Conservation (phyloP, 2,797 vertebrate genomes). For the Rousettus madagascariensis region DNA sequence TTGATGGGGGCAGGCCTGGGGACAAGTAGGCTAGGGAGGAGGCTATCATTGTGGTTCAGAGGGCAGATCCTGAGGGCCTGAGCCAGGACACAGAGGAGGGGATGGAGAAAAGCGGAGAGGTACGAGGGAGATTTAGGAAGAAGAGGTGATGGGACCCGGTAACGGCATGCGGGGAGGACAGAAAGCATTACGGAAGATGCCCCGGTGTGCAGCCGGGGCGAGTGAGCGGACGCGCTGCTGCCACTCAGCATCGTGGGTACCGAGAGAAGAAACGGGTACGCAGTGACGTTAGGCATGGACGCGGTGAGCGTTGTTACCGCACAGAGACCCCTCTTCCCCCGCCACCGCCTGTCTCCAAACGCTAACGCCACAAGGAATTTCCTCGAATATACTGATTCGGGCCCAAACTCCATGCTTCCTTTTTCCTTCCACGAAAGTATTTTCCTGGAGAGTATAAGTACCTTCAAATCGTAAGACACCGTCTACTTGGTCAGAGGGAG, state of each 20-base stretch:
- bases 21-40: background rate
- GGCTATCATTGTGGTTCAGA: no score
- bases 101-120: background rate
- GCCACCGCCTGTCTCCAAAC: background rate
- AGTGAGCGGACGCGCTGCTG: background rate
- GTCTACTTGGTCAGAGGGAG: background rate
- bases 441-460: background rate
- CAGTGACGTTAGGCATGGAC: accelerated
- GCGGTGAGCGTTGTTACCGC: accelerated
- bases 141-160: background rate
- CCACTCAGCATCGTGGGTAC: background rate
- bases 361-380: background rate
- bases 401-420: background rate
- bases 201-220: background rate
- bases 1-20: background rate
- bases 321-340: background rate
- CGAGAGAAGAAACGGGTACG: background rate
- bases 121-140: background rate
- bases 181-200: background rate
- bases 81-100: background rate
- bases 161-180: background rate
- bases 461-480: background rate
- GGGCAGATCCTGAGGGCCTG: background rate
- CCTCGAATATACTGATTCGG: background rate
- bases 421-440: background rate